A percentile compares a stretch with the other conserved stretches of the same genome.
Conservation (phyloP, 2,888 invertebrate genomes). For the Teleiodes luculella region DNA sequence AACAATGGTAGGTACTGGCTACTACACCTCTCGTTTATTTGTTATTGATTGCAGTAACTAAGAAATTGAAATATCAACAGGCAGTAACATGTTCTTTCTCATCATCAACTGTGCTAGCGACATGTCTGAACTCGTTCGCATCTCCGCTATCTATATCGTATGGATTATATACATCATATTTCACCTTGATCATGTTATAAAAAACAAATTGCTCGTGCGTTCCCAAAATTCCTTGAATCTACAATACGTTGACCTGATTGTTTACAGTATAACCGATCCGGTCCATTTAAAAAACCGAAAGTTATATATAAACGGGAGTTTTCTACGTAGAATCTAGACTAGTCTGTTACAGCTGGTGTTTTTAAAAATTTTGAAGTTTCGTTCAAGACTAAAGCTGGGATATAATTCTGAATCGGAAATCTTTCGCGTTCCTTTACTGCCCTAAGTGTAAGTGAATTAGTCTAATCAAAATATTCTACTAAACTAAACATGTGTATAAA, state of each 20-base stretch:
- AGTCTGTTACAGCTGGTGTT: background rate
- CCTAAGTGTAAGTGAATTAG: no score
- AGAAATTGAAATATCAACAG: no score
- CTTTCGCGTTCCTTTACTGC: no score
- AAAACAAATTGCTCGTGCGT: conserved; percentile 30
- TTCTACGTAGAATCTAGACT: conserved; percentile 19
- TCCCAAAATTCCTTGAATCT: conserved; percentile 46
- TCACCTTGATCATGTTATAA: conserved; percentile 32
- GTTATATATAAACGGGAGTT: conserved; percentile 31
- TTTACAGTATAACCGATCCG: conserved; percentile 48
- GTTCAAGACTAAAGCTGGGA: no score
- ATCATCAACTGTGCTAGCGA: background rate
- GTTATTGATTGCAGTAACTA: no score
- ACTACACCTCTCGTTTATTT: no score
- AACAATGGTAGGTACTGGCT: no score
- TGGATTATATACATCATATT: conserved; percentile 5
- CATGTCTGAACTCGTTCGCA: background rate
- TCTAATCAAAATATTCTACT: no score
- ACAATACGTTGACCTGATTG: conserved; percentile 62
- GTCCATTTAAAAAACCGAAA: conserved; percentile 34
- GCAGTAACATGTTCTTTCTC: background rate
- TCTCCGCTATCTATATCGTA: background rate
- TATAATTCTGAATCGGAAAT: no score
- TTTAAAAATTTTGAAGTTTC: background rate
- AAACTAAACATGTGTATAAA: no score